A percentile compares a stretch with the other conserved stretches of the same genome.
Evolutionary conservation across 2,888 invertebrate species (phyloP).

Genomic region (Panzeria rudis): DNA sequence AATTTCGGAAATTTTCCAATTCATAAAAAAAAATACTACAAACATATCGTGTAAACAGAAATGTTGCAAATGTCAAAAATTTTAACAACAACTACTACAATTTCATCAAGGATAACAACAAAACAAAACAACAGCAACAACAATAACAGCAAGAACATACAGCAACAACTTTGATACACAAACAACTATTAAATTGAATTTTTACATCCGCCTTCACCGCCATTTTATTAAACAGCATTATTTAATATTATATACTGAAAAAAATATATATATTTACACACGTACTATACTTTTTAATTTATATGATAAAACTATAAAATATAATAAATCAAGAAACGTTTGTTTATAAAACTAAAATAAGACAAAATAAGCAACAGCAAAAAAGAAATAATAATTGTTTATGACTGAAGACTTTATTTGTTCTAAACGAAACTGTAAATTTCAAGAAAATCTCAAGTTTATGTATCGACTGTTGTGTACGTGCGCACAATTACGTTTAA

Average conservation of each 20-base stretch:
- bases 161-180: slow-evolving; percentile 31
- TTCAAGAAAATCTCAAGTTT: slow-evolving; percentile 73
- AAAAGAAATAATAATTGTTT: slow-evolving; percentile 38
- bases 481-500: slow-evolving; percentile 77
- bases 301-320: not conserved
- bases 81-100: slow-evolving; percentile 29
- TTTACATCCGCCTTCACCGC: slow-evolving; percentile 45
- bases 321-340: not conserved
- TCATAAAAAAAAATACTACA: not conserved
- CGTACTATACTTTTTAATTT: not conserved
- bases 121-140: slow-evolving; percentile 29
- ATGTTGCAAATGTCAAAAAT: slow-evolving; percentile 75
- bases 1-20: slow-evolving; percentile 33
- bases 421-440: slow-evolving; percentile 58
- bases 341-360: slow-evolving; percentile 12
- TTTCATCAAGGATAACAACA: slow-evolving; percentile 15
- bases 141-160: slow-evolving; percentile 11
- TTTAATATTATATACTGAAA: slow-evolving; percentile 10
- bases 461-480: slow-evolving; percentile 79
- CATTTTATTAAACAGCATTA: slow-evolving; percentile 35
- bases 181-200: slow-evolving; percentile 48
- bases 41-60: slow-evolving; percentile 77
- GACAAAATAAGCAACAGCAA: not conserved
- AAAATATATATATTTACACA: not conserved
- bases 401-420: slow-evolving; percentile 60